These are phyloP conservation scores for Tineola bisselliella DNA, from an alignment of 2,888 invertebrate species.

Conservation along the genomic window DNA sequence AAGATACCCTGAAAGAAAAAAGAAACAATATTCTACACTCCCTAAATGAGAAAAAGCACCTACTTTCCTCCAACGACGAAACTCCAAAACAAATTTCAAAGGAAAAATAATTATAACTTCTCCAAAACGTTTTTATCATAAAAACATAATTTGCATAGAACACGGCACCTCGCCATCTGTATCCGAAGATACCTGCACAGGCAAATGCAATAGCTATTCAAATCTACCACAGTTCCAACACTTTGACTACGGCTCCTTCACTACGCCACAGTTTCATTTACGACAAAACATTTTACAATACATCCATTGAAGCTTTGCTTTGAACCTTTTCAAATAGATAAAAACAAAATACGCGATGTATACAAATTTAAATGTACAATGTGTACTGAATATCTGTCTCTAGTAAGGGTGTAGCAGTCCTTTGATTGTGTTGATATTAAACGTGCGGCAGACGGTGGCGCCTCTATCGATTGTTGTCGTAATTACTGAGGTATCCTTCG, in stretches of 20 bases:
- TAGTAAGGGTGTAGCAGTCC: constrained; percentile 39
- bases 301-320: neutral
- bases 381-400: constrained; percentile 13
- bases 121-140: neutral
- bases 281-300: neutral
- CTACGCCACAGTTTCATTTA: constrained; percentile 9
- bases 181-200: neutral
- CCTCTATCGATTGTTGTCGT: constrained; percentile 69
- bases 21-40: neutral
- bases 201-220: constrained; percentile 11
- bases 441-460: constrained; percentile 68
- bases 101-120: constrained; percentile 5
- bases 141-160: constrained; percentile 3
- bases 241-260: constrained; percentile 12
- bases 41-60: constrained; percentile 1
- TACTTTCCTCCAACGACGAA: neutral
- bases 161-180: neutral
- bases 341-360: neutral
- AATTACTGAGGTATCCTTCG: constrained; percentile 66
- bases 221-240: constrained; percentile 12
- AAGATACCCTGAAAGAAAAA: neutral
- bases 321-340: neutral
- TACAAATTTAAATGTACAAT: constrained; percentile 18
- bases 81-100: neutral
- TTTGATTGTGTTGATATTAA: constrained; percentile 67